A percentile compares a stretch with the other conserved stretches of the same genome.
These are phyloP conservation scores for Andrena hattorfiana DNA, from an alignment of 2,888 invertebrate species.

Conservation along the genomic window DNA sequence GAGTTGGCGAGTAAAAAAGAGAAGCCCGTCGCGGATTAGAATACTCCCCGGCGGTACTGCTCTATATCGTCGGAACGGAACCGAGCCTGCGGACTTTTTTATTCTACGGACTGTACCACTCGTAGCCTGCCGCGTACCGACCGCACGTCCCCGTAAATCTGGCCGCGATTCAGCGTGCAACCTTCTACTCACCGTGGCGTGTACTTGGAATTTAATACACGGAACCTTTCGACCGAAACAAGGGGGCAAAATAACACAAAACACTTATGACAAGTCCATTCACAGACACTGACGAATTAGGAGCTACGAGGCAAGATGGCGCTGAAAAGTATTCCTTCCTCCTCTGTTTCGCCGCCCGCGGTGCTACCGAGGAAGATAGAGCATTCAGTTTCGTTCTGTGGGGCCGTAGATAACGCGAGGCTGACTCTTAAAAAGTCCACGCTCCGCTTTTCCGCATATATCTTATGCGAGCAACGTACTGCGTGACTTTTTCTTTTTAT, in stretches of 20 bases:
- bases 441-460: not conserved
- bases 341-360: conserved; percentile 33
- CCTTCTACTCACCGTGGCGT: conserved; percentile 76
- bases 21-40: conserved; percentile 12
- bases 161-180: not conserved
- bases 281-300: conserved; percentile 82
- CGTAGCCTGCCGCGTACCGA: conserved; percentile 14
- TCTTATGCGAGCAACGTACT: conserved; percentile 10
- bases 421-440: not conserved
- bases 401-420: not conserved
- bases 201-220: conserved; percentile 75
- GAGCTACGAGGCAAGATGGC: conserved; percentile 80
- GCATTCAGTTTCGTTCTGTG: not conserved
- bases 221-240: conserved; percentile 71
- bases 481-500: conserved; percentile 38
- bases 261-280: conserved; percentile 83
- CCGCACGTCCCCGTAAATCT: not conserved
- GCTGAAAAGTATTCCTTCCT: conserved; percentile 74
- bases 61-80: conserved; percentile 9
- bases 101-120: conserved; percentile 44
- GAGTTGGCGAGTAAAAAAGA: not conserved
- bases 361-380: conserved; percentile 2
- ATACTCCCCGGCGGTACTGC: not conserved
- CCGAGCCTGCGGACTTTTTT: conserved; percentile 16
- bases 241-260: conserved; percentile 78